phyloP scores from a whole-genome alignment of 2,797 vertebrate species.

The Rhadinocentrus ornatus region DNA sequence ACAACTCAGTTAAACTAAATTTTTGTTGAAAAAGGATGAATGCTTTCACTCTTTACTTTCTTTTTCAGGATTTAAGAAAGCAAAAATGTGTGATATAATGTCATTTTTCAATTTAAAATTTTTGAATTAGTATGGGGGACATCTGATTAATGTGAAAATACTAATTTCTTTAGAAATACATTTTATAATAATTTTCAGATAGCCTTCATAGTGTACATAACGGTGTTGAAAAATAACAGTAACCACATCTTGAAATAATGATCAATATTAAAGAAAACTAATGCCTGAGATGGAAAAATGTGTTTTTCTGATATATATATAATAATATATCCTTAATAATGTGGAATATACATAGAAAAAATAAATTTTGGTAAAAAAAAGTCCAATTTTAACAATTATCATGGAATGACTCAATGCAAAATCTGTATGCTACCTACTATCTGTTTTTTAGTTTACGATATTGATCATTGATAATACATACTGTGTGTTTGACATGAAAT shows the following conservation, averaged over 20 bases:
- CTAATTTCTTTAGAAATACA: neutral
- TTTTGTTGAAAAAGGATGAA: too few relatives aligned
- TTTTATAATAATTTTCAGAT: neutral
- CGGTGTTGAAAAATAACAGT: neutral
- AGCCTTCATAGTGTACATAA: neutral
- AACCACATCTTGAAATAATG: conserved; percentile 1
- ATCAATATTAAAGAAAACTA: neutral
- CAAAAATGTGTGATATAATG: too few relatives aligned
- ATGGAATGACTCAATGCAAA: neutral
- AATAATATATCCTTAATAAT: neutral
- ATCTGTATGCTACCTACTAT: conserved; percentile 28
- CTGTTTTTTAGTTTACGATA: conserved; percentile 60
- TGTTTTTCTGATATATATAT: conserved; percentile 1
- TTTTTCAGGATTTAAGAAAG: too few relatives aligned
- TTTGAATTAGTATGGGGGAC: neutral
- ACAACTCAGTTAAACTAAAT: too few relatives aligned
- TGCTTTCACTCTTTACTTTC: too few relatives aligned
- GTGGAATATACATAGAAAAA: neutral
- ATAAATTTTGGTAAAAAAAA: neutral
- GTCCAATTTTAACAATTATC: too few relatives aligned
- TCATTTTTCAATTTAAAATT: neutral
- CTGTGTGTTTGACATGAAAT: conserved; percentile 50
- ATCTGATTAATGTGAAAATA: neutral
- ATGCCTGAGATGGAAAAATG: conserved; percentile 1
- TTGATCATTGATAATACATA: conserved; percentile 63